Evolutionary conservation across 2,888 invertebrate species (phyloP).

Genomic region (Campoletis raptor): DNA sequence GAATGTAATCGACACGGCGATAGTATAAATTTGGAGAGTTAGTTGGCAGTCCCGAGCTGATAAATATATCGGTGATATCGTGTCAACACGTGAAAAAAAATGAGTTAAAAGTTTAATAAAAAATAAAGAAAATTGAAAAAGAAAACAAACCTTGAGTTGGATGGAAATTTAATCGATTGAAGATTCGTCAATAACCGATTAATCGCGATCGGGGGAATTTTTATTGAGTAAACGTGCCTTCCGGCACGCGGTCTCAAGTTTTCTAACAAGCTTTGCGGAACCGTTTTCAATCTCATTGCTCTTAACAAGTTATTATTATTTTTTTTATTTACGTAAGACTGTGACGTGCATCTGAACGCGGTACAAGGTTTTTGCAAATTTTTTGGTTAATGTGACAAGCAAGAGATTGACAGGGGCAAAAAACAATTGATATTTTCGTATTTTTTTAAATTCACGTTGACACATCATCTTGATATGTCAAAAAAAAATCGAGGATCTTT

Average conservation of each 20-base stretch:
- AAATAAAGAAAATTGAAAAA: slow-evolving; percentile 2
- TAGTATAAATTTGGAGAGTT: slow-evolving; percentile 14
- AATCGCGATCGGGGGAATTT: slow-evolving; percentile 35
- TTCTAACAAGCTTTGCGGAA: slow-evolving; percentile 28
- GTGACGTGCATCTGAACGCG: neutral
- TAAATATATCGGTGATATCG: slow-evolving; percentile 41
- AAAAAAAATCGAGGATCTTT: slow-evolving; percentile 5
- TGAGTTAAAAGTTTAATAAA: slow-evolving; percentile 6
- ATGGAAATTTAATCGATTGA: slow-evolving; percentile 45
- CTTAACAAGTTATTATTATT: neutral
- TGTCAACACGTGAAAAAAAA: neutral
- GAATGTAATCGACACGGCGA: neutral
- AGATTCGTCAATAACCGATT: slow-evolving; percentile 50
- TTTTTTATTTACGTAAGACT: neutral
- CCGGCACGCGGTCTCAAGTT: slow-evolving; percentile 33
- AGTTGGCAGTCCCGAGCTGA: slow-evolving; percentile 10
- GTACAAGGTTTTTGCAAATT: neutral
- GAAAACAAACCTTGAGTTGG: slow-evolving; percentile 50
- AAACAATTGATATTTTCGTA: slow-evolving; percentile 21
- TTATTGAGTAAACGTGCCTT: slow-evolving; percentile 39
- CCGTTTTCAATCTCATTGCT: slow-evolving; percentile 30
- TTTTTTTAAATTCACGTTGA: neutral
- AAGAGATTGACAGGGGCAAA: slow-evolving; percentile 21
- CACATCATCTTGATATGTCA: slow-evolving; percentile 21
- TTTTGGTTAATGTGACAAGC: slow-evolving; percentile 10